These are phyloP conservation scores for Megalops cyprinoides DNA, from an alignment of 2,797 vertebrate species.

Conservation along the genomic window DNA sequence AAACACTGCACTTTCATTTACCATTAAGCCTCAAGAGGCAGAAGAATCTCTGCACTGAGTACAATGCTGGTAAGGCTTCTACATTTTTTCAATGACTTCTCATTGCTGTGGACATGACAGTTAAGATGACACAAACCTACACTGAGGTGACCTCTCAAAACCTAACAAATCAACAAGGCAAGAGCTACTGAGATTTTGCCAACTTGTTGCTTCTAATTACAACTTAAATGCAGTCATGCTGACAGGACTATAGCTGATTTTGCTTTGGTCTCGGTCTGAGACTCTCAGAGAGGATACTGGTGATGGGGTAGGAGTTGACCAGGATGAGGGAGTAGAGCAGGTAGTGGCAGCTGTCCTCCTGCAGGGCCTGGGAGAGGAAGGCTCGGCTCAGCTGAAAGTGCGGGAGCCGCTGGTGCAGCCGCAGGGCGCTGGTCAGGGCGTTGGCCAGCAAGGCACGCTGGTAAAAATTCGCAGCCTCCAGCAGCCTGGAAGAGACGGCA, in stretches of 20 bases:
- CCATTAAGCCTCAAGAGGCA: not conserved
- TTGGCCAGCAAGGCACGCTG: constrained; percentile 96
- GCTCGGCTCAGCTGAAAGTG: constrained; percentile 94
- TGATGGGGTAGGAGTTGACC: constrained; percentile 97
- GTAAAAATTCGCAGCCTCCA: constrained; percentile 95
- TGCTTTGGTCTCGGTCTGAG: no score
- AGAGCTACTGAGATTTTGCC: no score
- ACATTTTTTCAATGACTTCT: no score
- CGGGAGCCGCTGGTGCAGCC: constrained; percentile 92
- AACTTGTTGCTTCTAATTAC: no score
- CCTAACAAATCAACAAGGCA: not conserved
- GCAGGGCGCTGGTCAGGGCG: constrained; percentile 95
- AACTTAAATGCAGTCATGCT: no score
- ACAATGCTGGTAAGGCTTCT: no score
- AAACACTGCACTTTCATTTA: not conserved
- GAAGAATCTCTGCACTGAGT: no score
- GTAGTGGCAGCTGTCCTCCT: constrained; percentile 98
- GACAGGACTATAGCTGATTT: not conserved
- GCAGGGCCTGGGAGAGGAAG: constrained; percentile 90
- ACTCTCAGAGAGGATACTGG: constrained; percentile 97
- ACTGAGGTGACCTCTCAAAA: not conserved
- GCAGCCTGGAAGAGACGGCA: constrained; percentile 77
- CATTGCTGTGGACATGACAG: no score
- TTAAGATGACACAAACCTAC: no score
- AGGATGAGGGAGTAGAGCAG: constrained; percentile 97